A percentile compares a stretch with the other conserved stretches of the same genome.
Conservation (phyloP, 2,113 vertebrate species). For the Lanius ludovicianus region DNA sequence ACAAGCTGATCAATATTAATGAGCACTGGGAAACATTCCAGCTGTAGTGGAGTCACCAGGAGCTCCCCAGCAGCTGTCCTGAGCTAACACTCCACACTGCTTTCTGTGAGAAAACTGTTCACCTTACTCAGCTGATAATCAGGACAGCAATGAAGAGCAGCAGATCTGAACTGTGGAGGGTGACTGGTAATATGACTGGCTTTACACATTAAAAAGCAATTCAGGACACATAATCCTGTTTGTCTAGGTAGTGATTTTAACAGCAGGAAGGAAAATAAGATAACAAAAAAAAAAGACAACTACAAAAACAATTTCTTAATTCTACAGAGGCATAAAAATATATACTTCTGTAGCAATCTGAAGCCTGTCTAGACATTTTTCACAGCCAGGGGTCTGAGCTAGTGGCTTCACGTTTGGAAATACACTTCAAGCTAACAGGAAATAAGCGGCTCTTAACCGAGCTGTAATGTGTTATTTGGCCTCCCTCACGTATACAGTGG, state of each 20-base stretch:
- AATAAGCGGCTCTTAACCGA: not conserved
- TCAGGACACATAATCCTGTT: not conserved
- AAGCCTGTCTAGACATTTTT: not conserved
- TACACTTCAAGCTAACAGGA: not conserved
- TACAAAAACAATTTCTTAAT: not conserved
- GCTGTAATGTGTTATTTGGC: not conserved
- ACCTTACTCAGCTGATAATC: not conserved
- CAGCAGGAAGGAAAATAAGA: not conserved
- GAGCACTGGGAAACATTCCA: not conserved
- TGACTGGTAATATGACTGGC: not conserved
- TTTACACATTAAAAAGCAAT: not conserved
- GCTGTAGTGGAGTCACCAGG: not conserved
- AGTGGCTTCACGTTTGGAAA: not conserved
- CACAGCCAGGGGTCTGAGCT: not conserved
- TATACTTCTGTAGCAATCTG: not conserved
- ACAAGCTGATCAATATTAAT: not conserved
- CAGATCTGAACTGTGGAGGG: not conserved
- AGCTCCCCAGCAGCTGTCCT: not conserved
- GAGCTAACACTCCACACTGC: not conserved
- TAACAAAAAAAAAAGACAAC: not conserved
- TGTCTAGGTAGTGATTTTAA: not conserved
- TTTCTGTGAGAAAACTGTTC: not conserved
- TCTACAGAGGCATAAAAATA: not conserved
- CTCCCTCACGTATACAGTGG: accelerated
- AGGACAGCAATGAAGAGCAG: not conserved